Percentiles rank a stretch among this genome's conserved stretches.
Evolutionary conservation across 2,888 invertebrate species (phyloP).

Genomic region (Drosophila niveifrons): DNA sequence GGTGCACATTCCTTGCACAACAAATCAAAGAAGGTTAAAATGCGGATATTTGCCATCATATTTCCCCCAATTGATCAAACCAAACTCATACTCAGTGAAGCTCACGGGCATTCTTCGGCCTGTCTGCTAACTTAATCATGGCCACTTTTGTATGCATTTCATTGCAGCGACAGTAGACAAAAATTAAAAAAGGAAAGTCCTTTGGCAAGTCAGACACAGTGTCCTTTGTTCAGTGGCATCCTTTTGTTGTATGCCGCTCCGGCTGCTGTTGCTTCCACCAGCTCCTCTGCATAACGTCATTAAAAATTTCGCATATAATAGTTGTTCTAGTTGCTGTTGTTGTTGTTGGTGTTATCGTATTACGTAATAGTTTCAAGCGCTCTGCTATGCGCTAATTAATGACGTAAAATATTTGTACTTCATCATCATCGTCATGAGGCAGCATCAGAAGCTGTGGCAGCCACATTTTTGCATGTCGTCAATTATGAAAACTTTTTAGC

Average conservation of each 20-base stretch:
- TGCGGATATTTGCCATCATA: too few species aligned
- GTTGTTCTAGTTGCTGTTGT: constrained; percentile 23
- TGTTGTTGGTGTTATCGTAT: constrained; percentile 61
- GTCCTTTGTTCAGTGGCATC: constrained; percentile 22
- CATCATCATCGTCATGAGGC: constrained; percentile 49
- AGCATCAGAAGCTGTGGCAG: constrained; percentile 5
- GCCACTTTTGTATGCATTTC: neutral
- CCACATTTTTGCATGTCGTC: constrained; percentile 64
- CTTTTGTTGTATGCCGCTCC: constrained; percentile 9
- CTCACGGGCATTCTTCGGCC: neutral
- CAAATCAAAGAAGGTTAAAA: too few species aligned
- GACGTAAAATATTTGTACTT: constrained; percentile 76
- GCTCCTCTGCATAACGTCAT: constrained; percentile 42
- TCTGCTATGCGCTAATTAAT: constrained; percentile 70
- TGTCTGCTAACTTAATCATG: constrained; percentile 2
- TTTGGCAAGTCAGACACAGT: neutral
- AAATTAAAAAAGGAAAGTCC: constrained; percentile 14
- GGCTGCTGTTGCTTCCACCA: neutral
- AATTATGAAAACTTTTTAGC: constrained; percentile 75
- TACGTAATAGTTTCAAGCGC: constrained; percentile 71
- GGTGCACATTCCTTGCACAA: too few species aligned
- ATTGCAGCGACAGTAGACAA: neutral
- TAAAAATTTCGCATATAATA: constrained; percentile 58
- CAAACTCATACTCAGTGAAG: neutral
- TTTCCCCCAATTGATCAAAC: neutral